Evolutionary conservation across 2,888 invertebrate genomes (phyloP), one percentile per base, ranked within the genome.

Genomic region (Conus canariensis): DNA sequence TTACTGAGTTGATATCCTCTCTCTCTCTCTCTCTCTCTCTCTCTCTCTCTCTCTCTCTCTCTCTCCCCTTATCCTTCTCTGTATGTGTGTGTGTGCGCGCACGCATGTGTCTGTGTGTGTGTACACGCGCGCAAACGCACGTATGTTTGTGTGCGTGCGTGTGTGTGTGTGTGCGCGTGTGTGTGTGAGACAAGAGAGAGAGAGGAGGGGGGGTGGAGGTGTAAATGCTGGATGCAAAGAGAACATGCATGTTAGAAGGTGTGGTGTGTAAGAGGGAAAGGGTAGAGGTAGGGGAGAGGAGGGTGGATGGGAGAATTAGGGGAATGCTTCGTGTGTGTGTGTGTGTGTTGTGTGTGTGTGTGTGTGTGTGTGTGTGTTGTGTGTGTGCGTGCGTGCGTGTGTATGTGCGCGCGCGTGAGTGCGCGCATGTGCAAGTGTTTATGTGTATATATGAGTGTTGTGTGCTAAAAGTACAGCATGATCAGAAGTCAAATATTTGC

Each of bases 351-450:
- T 56, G 58, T 56, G 85, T 85, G 85, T 58, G 85, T 85, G 58
- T 85, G 85, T 85, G 85, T 85, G 85, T 85, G 67, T 70, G 64
- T 45, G 67, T 67, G 67, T 45, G 87, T 67, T 30, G 87, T 56
- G 74, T 70, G 87, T 25, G 87, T 64, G 67, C 10, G 77, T 30
- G 30, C 6, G 77, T 77, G 77, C 7, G 74, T 74, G 74, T 22
- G 30, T 77, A 6, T 30, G 77, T 30, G 30, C 6, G 77, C 6
- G 77, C 3, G 74, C 7, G n/a, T 70, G 30, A 8, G 77, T 30
- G 77, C 25, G 30, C 16, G 77, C 16, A 25, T 30, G 30, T 77
- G 30, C 8, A n/a, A n/a, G n/a, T n/a, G n/a, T n/a, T n/a, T n/a
- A n/a, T n/a, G n/a, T n/a, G 30, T 30, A 25, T 30, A 25, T n/a